Base-by-base conservation (phyloP, 1,140 invertebrate species). In the Diabrotica undecimpunctata region DNA sequence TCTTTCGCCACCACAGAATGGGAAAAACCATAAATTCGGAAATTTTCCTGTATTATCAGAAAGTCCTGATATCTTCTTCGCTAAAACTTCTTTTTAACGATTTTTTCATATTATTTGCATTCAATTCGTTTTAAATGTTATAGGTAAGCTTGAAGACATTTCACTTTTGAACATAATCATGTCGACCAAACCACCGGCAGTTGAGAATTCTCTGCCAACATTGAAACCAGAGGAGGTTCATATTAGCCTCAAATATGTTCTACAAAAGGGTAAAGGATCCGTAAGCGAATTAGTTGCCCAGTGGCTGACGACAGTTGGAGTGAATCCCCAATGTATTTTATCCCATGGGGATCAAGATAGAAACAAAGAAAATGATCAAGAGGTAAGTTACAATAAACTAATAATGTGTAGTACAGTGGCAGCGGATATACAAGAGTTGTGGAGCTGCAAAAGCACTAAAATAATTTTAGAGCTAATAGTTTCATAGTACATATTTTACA, bases 121-220 rank as follows among this genome's bases (percentile, higher is more conserved):
- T 25, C 25, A 25, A 25, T 25, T 25, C 25, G 25, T 25, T 25
- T 25, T 25, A 25, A 25, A 25, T 25, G 25, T 62, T 54, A 9
- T 93, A 37, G 91, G 89, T 62, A 95, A 95, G 81, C 82, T 97
- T 63, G 94, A 97, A 77, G 94, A 96, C 79, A 85, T 96, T 46
- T 86, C 92, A 6, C 83, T 92, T 57, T 79, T 97, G 6, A 88
- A 88, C 71, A 87, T 88, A 50, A 81, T 88, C 59, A 76, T 90
- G 39, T 83, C 85, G 77, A 87, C 82, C 73, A 83, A 82, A 72
- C 77, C 79, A 10, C 72, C 75, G 64, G 75, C 80, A 57, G 70
- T 70, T 39, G 77, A 69, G 5, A 54, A 53, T 65, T 60, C 75
- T 6, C 68, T 82, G 69, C 82, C 88, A 41, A 80, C 84, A 72